These are phyloP conservation scores for Frankliniella fusca DNA, from an alignment of 2,888 invertebrate species.

Conservation along the genomic window DNA sequence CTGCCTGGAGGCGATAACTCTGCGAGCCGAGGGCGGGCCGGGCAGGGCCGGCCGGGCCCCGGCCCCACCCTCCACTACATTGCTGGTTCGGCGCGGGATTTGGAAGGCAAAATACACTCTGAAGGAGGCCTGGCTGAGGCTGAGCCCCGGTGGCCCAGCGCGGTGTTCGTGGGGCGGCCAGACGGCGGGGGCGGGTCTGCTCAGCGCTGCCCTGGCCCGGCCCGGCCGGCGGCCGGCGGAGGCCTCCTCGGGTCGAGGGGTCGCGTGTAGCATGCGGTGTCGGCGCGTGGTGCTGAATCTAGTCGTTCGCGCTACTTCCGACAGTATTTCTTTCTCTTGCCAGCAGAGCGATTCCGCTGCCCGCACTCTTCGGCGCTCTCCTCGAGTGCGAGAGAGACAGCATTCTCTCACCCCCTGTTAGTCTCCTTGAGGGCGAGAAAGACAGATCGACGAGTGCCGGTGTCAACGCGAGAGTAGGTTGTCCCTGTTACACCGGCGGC, in stretches of 20 bases:
- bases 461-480: too few relatives aligned
- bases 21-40: neutral
- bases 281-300: neutral
- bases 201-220: neutral
- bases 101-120: constrained; percentile 11
- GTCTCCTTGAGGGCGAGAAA: too few relatives aligned
- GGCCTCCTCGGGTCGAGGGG: neutral
- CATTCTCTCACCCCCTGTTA: too few relatives aligned
- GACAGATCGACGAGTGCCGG: too few relatives aligned
- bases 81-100: neutral
- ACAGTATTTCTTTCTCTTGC: too few relatives aligned
- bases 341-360: too few relatives aligned
- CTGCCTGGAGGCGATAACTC: too few relatives aligned
- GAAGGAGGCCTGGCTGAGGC: neutral
- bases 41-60: neutral
- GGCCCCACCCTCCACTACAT: neutral
- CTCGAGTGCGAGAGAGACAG: too few relatives aligned
- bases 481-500: too few relatives aligned
- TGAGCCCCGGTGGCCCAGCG: neutral
- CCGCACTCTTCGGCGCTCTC: too few relatives aligned
- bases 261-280: neutral
- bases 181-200: neutral
- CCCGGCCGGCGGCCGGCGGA: neutral
- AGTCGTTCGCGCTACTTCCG: too few relatives aligned
- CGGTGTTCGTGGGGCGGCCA: too few relatives aligned